Conservation (phyloP, 2,113 vertebrate species). For the Chitala chitala region DNA sequence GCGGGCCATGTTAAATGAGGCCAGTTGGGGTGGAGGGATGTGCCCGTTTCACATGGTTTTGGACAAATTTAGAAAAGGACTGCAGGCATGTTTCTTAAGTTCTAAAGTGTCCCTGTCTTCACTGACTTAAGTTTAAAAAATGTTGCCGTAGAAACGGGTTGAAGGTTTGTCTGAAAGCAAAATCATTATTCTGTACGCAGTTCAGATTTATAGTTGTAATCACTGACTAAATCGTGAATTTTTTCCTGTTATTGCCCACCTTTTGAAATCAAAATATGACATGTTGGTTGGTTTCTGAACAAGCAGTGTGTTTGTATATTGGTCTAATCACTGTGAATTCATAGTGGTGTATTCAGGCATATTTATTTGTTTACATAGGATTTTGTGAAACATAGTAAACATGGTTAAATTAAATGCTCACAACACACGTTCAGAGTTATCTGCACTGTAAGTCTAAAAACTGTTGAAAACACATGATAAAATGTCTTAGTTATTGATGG, state of each 20-base stretch:
- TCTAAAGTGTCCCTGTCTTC: background rate
- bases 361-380: background rate
- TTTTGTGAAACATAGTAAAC: background rate
- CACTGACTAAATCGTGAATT: slow-evolving; percentile 11
- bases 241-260: slow-evolving; percentile 1
- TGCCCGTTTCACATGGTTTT: background rate
- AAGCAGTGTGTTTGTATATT: background rate
- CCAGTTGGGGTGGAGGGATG: background rate
- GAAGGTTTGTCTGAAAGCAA: slow-evolving; percentile 7
- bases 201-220: slow-evolving; percentile 16
- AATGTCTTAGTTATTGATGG: background rate
- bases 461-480: background rate
- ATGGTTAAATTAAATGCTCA: background rate
- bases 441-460: background rate
- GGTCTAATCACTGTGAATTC: slow-evolving; percentile 6
- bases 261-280: slow-evolving; percentile 16
- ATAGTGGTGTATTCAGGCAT: background rate
- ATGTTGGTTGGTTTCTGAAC: background rate
- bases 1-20: slow-evolving; percentile 29
- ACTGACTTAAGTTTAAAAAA: background rate
- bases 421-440: background rate
- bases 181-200: background rate
- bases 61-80: background rate
- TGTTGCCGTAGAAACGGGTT: background rate
- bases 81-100: no score